These are phyloP conservation scores for Ceratotherium simum DNA, from an alignment of 2,113 vertebrate species.

Conservation along the genomic window DNA sequence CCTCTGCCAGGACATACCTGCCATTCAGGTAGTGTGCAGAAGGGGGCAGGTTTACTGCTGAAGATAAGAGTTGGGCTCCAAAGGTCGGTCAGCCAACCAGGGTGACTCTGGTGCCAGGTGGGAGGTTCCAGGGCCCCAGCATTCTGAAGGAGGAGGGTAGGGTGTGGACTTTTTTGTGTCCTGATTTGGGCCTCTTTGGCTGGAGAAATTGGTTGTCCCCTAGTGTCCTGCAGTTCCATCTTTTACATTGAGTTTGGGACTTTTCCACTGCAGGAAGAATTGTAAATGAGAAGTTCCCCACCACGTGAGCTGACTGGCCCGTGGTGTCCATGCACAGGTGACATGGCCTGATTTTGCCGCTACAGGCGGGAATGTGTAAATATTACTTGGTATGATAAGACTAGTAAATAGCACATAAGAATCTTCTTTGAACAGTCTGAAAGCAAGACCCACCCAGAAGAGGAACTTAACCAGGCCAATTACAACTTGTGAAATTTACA, in stretches of 20 bases:
- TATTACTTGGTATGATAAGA: not conserved
- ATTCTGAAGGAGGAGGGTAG: not conserved
- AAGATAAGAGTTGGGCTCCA: not conserved
- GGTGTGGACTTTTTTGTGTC: not conserved
- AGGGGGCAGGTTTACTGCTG: not conserved
- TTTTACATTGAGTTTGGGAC: not conserved
- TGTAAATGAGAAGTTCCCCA: not conserved
- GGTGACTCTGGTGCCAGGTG: not conserved
- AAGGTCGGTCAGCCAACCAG: not conserved
- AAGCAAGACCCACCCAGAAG: constrained; percentile 1
- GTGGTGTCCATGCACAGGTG: not conserved
- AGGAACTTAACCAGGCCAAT: not conserved
- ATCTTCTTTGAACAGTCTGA: not conserved
- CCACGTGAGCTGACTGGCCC: not conserved
- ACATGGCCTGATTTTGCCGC: not conserved
- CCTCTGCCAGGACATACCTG: not conserved
- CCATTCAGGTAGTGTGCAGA: not conserved
- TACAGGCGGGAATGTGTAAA: not conserved
- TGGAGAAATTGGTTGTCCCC: not conserved
- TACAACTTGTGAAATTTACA: not conserved
- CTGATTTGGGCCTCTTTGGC: not conserved
- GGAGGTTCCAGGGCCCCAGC: not conserved
- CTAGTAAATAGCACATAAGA: not conserved
- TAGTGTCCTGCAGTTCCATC: not conserved
- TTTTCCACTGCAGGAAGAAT: not conserved